Evolutionary conservation across 1,140 invertebrate species (phyloP), one percentile per base, ranked within the genome.

Genomic region (Conopomorpha cramerella): DNA sequence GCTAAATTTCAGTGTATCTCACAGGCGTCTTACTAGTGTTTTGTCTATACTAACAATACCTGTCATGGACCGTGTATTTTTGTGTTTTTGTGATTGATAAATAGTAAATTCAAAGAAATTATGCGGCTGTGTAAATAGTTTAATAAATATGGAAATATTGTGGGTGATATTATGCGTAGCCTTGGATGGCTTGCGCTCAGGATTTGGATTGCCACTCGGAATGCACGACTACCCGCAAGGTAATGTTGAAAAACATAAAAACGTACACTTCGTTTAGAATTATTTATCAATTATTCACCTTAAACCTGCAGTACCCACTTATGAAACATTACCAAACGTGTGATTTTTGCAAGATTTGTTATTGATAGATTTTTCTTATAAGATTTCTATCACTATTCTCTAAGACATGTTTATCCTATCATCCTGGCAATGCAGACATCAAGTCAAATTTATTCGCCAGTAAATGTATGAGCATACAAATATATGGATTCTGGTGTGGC

Each of bases 1-100:
- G 34, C 28, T 42, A 51, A 46, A 57, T 55, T 55, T 34, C 49
- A 54, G 43, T 43, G 43, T 52, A 41, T 51, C 43, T 61, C 57
- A 50, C 50, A 42, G 51, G 42, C 46, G 46, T 53, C 60, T 49
- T 44, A 52, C 29, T 38, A 41, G 34, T 56, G 55, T 43, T 53
- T 62, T 52, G 43, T 36, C 43, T 33, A 47, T 40, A 57, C 51
- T 61, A 54, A n/a, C 44, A 55, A 54, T 14, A 57, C 48, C 60
- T 66, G 63, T 68, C 67, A 62, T 62, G 63, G 52, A 74, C 65
- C 58, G 63, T 70, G 62, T 64, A 70, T 72, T 72, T 74, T 66
- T 71, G 66, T 73, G 65, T 72, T 74, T 51, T 66, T 51, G 53
- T 66, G 70, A 71, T 74, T 61, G 70, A 64, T 65, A 45, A 68